Conservation (phyloP, 92 coral and sea anemone species). For the Epizoanthus illoricatus region DNA sequence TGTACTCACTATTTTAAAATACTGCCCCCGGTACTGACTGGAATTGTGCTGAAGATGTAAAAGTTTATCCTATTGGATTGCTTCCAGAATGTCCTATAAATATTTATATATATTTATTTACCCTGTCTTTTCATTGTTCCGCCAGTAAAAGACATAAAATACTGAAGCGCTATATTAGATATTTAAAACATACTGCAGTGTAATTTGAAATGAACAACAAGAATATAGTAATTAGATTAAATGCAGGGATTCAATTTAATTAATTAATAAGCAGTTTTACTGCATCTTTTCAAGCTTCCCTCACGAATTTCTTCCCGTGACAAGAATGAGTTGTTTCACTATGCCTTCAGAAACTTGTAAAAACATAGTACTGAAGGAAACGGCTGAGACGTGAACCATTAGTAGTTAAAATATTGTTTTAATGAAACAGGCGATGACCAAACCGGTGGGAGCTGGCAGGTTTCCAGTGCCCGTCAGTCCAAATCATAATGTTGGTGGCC, state of each 20-base stretch:
- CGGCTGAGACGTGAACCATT: constrained; percentile 2
- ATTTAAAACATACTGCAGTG: too few relatives aligned
- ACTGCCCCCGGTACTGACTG: not conserved
- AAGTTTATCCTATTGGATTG: too few relatives aligned
- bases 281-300: constrained; percentile 18
- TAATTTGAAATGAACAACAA: constrained; percentile 7
- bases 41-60: too few relatives aligned
- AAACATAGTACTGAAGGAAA: not conserved
- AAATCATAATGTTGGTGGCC: constrained; percentile 16
- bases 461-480: constrained; percentile 33
- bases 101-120: too few relatives aligned
- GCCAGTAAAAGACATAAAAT: too few relatives aligned
- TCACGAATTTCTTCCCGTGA: constrained; percentile 4
- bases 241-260: constrained; percentile 22
- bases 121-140: too few relatives aligned
- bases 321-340: too few relatives aligned
- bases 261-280: constrained; percentile 13
- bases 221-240: not conserved
- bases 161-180: too few relatives aligned
- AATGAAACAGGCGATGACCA: constrained; percentile 26
- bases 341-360: too few relatives aligned
- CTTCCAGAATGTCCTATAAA: too few relatives aligned
- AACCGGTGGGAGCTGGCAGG: constrained; percentile 28
- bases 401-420: constrained; percentile 36
- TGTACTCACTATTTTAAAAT: not conserved